Evolutionary conservation across 1,140 invertebrate species (phyloP), one percentile per base, ranked within the genome.

Genomic region (Drosophila nannoptera): DNA sequence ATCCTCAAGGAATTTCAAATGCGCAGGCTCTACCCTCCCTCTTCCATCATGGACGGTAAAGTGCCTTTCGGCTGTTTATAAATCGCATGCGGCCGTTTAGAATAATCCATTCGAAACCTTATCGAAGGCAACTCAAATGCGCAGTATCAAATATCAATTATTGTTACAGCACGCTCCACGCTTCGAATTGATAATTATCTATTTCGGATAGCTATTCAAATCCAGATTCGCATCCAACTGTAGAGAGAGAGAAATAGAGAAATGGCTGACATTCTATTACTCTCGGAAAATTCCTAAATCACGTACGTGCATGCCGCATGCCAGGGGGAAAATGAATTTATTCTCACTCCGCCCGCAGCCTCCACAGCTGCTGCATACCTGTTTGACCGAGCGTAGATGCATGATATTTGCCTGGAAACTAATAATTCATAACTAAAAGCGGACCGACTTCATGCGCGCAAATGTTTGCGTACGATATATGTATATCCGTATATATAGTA

Each of bases 371-470:
- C 63, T 29, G 16, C 63, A 59, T 48, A 60, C 75, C 75, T 69
- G 60, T 56, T 61, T 58, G 65, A 68, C 71, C 45, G 66, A 63
- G 70, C 45, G 48, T 36, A 68, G 45, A 63, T 52, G 55, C 52
- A 72, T 65, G 56, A 58, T 49, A 61, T 67, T 77, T 65, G 58
- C 12, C 48, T 29, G 22, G 7, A 64, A 53, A 49, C 35, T 61
- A 62, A 65, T 73, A 73, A 69, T 73, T 81, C 45, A 73, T 69
- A 55, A 69, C 82, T 61, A 64, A 65, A 68, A 76, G 22, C 22
- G 22, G 22, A 22, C 22, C 22, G 22, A 22, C 22, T 22, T 22
- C 22, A 22, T 22, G 22, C 22, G 22, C 22, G 22, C 50, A 48
- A 63, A 54, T 68, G 61, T 63, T 46, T 66, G 65, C 69, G 14